Evolutionary conservation across 2,888 invertebrate species (phyloP), one percentile per base, ranked within the genome.

Genomic region (Subacronicta megacephala): DNA sequence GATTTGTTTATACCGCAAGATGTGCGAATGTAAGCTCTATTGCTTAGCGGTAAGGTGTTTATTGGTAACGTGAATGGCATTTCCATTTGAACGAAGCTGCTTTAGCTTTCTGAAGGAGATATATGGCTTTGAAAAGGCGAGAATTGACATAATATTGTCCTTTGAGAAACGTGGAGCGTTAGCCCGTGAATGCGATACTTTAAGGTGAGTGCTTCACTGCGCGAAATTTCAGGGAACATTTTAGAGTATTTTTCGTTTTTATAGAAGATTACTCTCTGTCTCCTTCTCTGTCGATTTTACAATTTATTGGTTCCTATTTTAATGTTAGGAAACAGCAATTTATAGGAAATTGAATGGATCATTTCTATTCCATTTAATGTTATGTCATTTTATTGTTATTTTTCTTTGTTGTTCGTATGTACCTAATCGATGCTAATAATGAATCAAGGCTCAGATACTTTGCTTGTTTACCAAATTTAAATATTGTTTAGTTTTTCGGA

Each of bases 111-210:
- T 68, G 74, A 80, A 78, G 80, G 68, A 83, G 83, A 88, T 86
- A 85, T 82, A 87, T 85, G 79, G 81, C 80, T 81, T 80, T 79
- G 81, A 80, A 80, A 81, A 82, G 77, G 81, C 81, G 83, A 72
- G 78, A 87, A 88, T 88, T 84, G 87, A 85, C 84, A 84, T 81
- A 87, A 85, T 85, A 87, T 87, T 85, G 85, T 85, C 85, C 85
- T 85, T 81, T 77, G 83, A 81, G 81, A 77, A 68, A 63, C 56
- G 63, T 60, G 66, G 75, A 52, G 59, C 62, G 66, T 62, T 43
- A 66, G 53, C 18, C 50, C 62, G 73, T 70, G 72, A 81, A 78
- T 76, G 62, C 62, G 65, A 42, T 52, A 54, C 64, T 72, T 71
- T 78, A 31, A 31, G 31, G n/a, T 31, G 31, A n/a, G n/a, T 31